Evolutionary conservation across 2,113 vertebrate species (phyloP), one percentile per base, ranked within the genome.

Genomic region (Toxostoma redivivum): DNA sequence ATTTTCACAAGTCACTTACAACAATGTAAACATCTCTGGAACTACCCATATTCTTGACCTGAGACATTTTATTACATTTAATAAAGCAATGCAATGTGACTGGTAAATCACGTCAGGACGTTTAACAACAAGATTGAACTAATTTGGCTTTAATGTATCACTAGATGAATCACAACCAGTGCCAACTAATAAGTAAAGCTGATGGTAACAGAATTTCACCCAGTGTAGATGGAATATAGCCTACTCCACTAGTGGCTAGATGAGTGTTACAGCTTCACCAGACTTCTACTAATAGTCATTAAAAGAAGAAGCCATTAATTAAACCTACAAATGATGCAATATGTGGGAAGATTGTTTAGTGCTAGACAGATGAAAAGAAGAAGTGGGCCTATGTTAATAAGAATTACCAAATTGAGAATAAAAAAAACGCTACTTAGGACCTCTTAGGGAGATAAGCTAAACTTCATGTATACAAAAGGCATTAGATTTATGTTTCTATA

Each of bases 301-400:
- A 94, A 67, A 74, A 27, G 31, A 74, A 87, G 33, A 93, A 88
- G 44, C 51, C 69, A 89, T 94, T 94, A 96, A 96, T 97, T 93
- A 95, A 81, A 84, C 30, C 72, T 64, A 47, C 42, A 94, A 70
- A 91, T 81, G 42, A 95, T 91, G 72, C 38, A 88, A 40, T 83
- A 90, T 1, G 71, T 88, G 60, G 79, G 82, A 86, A 92, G 71
- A 82, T 2, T 40, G 24, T 56, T 64, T 87, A 88, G 21, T 45
- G 51, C 27, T 38, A 88, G 65, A 50, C 23, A 61, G 18, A 70
- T 40, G 7, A 88, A 90, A 51, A 72, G 60, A 89, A 78, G 47
- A 88, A 64, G 56, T 58, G 27, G 42, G 76, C 30, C 69, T 81
- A 31, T 12, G 38, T 53, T 84, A 80, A 37, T 62, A 86, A 78